phyloP scores from a whole-genome alignment of 2,113 vertebrate genomes.

The Climacteris rufus region DNA sequence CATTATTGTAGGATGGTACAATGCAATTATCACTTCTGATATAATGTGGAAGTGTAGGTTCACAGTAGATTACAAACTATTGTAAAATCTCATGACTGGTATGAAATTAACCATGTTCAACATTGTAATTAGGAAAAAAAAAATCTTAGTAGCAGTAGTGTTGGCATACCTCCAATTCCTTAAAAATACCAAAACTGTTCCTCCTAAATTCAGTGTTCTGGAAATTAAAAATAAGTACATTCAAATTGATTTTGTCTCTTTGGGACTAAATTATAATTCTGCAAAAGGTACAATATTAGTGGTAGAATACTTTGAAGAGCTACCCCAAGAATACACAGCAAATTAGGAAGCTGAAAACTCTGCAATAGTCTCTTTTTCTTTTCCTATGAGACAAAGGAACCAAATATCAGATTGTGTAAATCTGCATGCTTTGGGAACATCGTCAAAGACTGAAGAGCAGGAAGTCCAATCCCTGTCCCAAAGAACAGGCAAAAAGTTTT shows the following conservation, averaged over 20 bases:
- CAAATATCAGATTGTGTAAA: neutral
- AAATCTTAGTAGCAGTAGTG: neutral
- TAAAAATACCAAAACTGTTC: neutral
- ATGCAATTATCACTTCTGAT: slow-evolving; percentile 36
- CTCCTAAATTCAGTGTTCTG: neutral
- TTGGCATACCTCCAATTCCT: slow-evolving; percentile 10
- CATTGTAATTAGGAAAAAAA: slow-evolving; percentile 21
- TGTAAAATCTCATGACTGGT: slow-evolving; percentile 1
- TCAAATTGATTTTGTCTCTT: neutral
- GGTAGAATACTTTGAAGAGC: neutral
- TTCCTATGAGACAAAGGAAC: neutral
- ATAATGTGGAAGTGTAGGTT: slow-evolving; percentile 9
- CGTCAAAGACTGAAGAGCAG: neutral
- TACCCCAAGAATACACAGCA: neutral
- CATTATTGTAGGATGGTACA: neutral
- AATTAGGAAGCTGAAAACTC: neutral
- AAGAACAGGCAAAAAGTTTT: neutral
- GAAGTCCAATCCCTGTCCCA: neutral
- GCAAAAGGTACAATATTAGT: neutral
- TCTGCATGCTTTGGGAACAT: neutral
- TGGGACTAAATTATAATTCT: neutral
- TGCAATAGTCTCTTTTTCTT: neutral
- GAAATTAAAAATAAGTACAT: neutral
- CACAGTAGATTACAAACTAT: neutral
- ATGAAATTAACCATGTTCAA: slow-evolving; percentile 40